Evolutionary conservation across 2,797 vertebrate species (phyloP), one percentile per base, ranked within the genome.

Genomic region (Leptodactylus fallax): DNA sequence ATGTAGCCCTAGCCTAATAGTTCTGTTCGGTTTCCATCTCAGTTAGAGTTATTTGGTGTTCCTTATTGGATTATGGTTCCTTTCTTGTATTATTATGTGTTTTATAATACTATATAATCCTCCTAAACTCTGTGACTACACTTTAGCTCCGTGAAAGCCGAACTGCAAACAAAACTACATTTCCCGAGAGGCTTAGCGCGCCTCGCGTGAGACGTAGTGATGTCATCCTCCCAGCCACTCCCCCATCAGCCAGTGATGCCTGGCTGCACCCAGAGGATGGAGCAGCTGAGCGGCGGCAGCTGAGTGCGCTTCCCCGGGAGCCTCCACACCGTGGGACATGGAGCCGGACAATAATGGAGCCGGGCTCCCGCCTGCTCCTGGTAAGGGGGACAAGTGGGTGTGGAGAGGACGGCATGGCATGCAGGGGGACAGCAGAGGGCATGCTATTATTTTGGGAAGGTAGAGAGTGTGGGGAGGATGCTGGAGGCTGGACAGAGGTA

Each of bases 101-200:
- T 36, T 4, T 4, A 36, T 36, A 2, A 36, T 36, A 36, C 36
- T 36, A 4, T 36, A 36, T 36, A 2, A 36, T 36, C 36, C 36
- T 4, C 4, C 36, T 36, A 36, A 36, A 17, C 21, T 65, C n/a
- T 13, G 6, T 27, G 12, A 16, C 25, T 7, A 27, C 56, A 4
- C 17, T 16, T 58, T 14, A 14, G 14, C 17, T 58, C 56, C 12
- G 3, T 58, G 12, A 27, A 25, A 4, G 0, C 21, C 10, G 1
- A 51, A 76, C 47, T 2, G 49, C 49, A 65, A 9, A 21, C 47
- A 27, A 45, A 65, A 94, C 94, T 94, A 83, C 91, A 90, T 2
- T 87, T 93, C 93, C 94, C 92, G 85, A 87, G 17, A 83, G 88
- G 83, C 92, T 60, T 11, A 23, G 87, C 86, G 36, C 13, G 53